phyloP scores from a whole-genome alignment of 2,888 invertebrate genomes.

The Norana najaformis region DNA sequence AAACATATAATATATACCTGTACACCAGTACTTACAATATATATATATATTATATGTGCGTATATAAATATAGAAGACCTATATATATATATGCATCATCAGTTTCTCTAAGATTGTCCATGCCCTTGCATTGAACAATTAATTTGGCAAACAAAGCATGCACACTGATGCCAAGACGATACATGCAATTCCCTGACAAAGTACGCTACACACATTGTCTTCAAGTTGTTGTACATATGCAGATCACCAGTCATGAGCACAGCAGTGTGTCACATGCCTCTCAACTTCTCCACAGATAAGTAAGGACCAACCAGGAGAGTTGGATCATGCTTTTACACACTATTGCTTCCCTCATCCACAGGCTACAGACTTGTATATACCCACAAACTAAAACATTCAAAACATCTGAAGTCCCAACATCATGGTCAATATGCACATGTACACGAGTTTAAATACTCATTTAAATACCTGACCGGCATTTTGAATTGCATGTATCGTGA shows the following conservation, averaged over 20 bases:
- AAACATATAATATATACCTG: not conserved
- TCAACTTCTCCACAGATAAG: not conserved
- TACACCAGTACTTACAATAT: not conserved
- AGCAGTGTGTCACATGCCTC: not conserved
- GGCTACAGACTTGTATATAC: not conserved
- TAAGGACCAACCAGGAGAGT: not conserved
- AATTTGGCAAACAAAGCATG: not conserved
- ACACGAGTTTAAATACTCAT: not conserved
- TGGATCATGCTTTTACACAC: not conserved
- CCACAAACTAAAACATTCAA: not conserved
- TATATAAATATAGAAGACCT: not conserved
- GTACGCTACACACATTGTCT: not conserved
- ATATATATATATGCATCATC: slow-evolving; percentile 1
- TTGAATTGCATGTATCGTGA: slow-evolving; percentile 9
- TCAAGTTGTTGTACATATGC: not conserved
- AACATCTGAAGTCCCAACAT: not conserved
- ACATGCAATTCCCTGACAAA: not conserved
- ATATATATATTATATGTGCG: not conserved
- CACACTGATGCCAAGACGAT: not conserved
- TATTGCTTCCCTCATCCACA: not conserved
- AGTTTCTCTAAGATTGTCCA: not conserved
- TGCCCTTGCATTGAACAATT: not conserved
- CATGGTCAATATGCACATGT: not conserved
- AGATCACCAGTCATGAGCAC: not conserved
- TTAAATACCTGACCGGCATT: not conserved